Evolutionary conservation across 2,797 vertebrate species (phyloP).

Genomic region (Taeniopygia guttata): DNA sequence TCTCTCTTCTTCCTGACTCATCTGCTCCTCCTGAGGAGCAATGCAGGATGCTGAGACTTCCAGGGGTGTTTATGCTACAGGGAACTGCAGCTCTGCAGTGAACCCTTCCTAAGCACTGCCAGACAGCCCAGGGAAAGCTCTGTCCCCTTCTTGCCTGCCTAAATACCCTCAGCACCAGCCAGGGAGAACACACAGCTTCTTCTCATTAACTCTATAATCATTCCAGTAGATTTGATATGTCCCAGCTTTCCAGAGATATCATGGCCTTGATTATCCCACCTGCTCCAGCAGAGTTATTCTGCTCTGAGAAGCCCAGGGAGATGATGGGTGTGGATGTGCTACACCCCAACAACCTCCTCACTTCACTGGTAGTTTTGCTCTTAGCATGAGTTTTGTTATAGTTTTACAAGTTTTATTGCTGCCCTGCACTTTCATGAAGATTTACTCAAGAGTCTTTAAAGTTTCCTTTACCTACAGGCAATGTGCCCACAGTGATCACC

Average conservation of each 20-base stretch:
- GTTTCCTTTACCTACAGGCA: background rate
- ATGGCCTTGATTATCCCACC: background rate
- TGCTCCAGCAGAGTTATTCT: background rate
- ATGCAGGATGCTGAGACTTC: fast-evolving
- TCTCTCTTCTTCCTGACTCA: background rate
- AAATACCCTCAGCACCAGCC: background rate
- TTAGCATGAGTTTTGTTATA: background rate
- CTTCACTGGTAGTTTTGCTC: background rate
- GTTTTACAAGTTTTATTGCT: background rate
- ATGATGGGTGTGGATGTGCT: background rate
- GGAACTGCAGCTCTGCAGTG: background rate
- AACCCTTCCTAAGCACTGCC: fast-evolving
- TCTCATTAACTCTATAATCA: background rate
- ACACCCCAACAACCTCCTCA: background rate
- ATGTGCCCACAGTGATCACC: fast-evolving
- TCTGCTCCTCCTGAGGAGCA: background rate
- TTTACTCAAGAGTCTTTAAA: background rate
- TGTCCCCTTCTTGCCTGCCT: background rate
- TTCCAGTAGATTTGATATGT: background rate
- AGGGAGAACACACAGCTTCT: background rate
- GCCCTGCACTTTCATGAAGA: background rate
- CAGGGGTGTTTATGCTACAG: fast-evolving
- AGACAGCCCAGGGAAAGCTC: fast-evolving
- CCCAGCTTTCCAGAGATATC: background rate
- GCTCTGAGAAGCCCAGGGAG: background rate